Percentiles rank a stretch among this genome's conserved stretches.
phyloP scores from a whole-genome alignment of 1,140 invertebrate species.

The Bombus affinis region DNA sequence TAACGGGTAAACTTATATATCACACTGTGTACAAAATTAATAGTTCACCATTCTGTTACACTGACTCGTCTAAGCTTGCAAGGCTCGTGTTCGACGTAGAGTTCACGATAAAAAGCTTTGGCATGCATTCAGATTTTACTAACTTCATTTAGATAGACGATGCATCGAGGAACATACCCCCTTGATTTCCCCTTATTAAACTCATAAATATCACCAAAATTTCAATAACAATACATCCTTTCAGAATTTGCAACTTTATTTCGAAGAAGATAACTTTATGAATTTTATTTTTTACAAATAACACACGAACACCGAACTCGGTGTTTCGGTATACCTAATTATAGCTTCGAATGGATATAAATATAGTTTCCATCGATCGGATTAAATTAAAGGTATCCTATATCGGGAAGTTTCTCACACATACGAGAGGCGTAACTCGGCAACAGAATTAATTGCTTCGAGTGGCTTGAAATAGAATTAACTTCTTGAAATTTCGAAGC shows the following conservation, averaged over 20 bases:
- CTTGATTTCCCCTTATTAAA: background rate
- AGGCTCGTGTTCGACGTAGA: background rate
- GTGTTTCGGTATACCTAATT: background rate
- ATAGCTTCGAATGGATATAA: background rate
- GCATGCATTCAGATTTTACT: constrained; percentile 6
- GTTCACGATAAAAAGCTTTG: background rate
- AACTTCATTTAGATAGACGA: background rate
- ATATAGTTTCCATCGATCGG: background rate
- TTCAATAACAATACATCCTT: background rate
- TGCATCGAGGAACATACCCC: background rate
- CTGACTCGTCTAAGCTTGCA: background rate
- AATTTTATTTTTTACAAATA: too few species aligned
- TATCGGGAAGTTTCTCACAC: background rate
- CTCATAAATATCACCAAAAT: background rate
- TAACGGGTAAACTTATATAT: background rate
- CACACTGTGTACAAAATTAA: too few species aligned
- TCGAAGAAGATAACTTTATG: background rate
- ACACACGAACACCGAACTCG: background rate
- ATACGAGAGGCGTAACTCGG: background rate
- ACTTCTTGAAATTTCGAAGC: background rate
- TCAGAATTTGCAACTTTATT: background rate
- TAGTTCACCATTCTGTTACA: too few species aligned
- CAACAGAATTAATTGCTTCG: background rate
- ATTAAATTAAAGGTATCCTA: background rate
- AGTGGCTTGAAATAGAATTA: constrained; percentile 9